phyloP scores from a whole-genome alignment of 2,888 invertebrate species.

The Drosophila monieri region DNA sequence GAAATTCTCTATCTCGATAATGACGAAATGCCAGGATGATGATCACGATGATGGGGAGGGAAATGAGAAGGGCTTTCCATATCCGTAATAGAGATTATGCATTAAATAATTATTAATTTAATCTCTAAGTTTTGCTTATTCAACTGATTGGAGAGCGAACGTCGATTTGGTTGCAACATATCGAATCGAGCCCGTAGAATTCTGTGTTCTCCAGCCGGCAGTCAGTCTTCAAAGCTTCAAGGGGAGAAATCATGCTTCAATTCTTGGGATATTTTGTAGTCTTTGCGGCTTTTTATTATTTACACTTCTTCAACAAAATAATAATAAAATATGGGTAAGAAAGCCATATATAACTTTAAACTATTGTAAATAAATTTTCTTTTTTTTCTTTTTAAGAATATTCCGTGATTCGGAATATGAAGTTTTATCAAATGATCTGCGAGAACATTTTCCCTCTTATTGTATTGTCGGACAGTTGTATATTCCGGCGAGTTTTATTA shows the following conservation, averaged over 20 bases:
- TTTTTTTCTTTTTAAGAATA: too few species aligned
- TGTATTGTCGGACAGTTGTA: background rate
- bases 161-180: background rate
- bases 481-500: background rate
- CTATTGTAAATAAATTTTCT: too few species aligned
- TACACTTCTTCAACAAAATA: too few species aligned
- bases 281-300: too few species aligned
- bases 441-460: background rate
- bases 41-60: slow-evolving; percentile 17
- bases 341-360: too few species aligned
- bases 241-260: background rate
- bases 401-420: background rate
- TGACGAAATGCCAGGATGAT: slow-evolving; percentile 58
- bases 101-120: background rate
- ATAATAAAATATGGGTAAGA: too few species aligned
- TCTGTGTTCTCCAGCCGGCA: background rate
- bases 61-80: slow-evolving; percentile 17
- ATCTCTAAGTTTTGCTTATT: background rate
- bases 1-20: slow-evolving; percentile 73
- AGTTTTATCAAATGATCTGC: background rate
- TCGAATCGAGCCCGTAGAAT: background rate
- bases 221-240: background rate
- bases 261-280: background rate
- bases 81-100: slow-evolving; percentile 2
- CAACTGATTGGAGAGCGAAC: background rate